Base-by-base conservation (phyloP, 2,797 vertebrate species). In the Scyliorhinus canicula region DNA sequence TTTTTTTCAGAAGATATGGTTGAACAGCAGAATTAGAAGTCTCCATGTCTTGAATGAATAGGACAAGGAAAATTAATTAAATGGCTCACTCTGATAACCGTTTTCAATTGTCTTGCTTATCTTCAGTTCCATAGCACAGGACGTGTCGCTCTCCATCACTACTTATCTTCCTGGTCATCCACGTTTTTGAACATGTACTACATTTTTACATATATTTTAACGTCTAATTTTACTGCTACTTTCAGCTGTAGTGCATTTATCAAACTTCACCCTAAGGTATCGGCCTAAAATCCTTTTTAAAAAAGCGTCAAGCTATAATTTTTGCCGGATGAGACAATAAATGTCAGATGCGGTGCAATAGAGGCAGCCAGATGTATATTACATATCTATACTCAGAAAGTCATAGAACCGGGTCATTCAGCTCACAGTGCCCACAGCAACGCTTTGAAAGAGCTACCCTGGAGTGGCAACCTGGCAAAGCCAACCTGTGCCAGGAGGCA, bases 51-150 rank as follows among this genome's bases (percentile, higher is more conserved):
- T 65, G 40, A n/a, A 93, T 12, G 8, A 93, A 16, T 26, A 67
- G 65, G 90, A 47, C 40, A 93, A 67, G 90, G 60, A 4, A 67
- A 63, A 65, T 67, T 93, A 67, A 65, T 93, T 67, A 93, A 93
- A 40, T 47, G 28, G 26, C 67, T 52, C 19, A 52, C 93, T 35
- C 4, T 71, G 44, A 50, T 71, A 40, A 31, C 65, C 14, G 28
- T 71, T 69, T 93, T 52, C 93, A 93, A 93, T 71, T 91, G n/a
- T 63, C n/a, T n/a, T 93, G 47, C 44, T 52, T 50, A 93, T 71
- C 67, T 93, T 50, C 47, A 52, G 65, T 31, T n/a, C 31, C 6
- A 26, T 35, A 7, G 44, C 50, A 47, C 67, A 69, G 65, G 4
- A 47, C 65, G 11, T 31, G 47, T 50, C 52, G 67, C 47, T 44